Percentiles rank a stretch among this genome's conserved stretches.
These are phyloP conservation scores for Cantharis rufa DNA, from an alignment of 2,888 invertebrate genomes.

Conservation along the genomic window DNA sequence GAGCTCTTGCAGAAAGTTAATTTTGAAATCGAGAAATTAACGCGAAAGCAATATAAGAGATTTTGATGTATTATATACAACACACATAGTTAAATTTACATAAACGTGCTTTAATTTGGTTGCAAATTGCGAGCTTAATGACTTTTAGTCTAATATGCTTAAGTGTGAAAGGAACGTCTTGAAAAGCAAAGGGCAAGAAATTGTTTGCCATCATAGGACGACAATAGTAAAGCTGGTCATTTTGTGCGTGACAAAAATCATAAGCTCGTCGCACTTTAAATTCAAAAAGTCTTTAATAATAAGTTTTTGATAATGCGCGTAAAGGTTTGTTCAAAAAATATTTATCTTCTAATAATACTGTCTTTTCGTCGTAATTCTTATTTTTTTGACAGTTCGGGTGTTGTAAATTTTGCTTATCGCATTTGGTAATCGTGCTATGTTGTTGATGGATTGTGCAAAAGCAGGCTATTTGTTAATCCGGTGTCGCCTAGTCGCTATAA, in stretches of 20 bases:
- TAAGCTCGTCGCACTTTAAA: slow-evolving; percentile 32
- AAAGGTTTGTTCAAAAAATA: background rate
- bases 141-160: slow-evolving; percentile 21
- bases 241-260: slow-evolving; percentile 48
- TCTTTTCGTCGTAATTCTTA: slow-evolving; percentile 35
- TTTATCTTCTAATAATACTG: slow-evolving; percentile 30
- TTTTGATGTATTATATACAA: slow-evolving; percentile 35
- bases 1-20: background rate
- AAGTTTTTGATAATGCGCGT: background rate
- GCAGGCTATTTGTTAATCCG: slow-evolving; percentile 29
- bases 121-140: slow-evolving; percentile 43
- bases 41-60: slow-evolving; percentile 14
- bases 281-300: background rate
- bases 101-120: slow-evolving; percentile 42
- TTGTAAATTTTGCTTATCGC: slow-evolving; percentile 33
- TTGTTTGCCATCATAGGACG: slow-evolving; percentile 41
- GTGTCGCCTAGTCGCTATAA: slow-evolving; percentile 19
- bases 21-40: slow-evolving; percentile 6
- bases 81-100: slow-evolving; percentile 42
- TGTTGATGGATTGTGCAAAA: slow-evolving; percentile 28
- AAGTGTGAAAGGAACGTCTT: slow-evolving; percentile 3
- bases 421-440: slow-evolving; percentile 24
- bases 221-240: slow-evolving; percentile 42
- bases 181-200: slow-evolving; percentile 17
- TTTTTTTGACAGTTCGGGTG: slow-evolving; percentile 25